Evolutionary conservation across 2,888 invertebrate genomes (phyloP).

Genomic region (Drosophila sordidapex): DNA sequence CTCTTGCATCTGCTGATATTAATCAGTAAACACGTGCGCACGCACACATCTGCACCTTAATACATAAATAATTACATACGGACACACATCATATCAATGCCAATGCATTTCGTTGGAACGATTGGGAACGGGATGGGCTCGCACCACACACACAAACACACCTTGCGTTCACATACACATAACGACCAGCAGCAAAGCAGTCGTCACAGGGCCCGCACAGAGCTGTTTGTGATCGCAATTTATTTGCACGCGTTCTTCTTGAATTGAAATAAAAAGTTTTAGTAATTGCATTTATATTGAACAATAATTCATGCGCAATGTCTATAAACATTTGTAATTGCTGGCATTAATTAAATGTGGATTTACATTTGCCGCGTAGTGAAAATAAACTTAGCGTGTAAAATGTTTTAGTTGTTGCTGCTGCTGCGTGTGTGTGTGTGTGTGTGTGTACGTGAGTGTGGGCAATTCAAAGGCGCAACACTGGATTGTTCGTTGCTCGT

Average conservation of each 20-base stretch:
- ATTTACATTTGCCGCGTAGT: slow-evolving; percentile 2
- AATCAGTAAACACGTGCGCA: slow-evolving; percentile 46
- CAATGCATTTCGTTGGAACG: slow-evolving; percentile 51
- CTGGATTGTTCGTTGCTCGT: slow-evolving; percentile 9
- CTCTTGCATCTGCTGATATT: slow-evolving; percentile 7
- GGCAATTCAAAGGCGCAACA: slow-evolving; percentile 25
- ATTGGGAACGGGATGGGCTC: slow-evolving; percentile 21
- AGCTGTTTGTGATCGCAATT: slow-evolving; percentile 51
- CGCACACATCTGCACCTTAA: slow-evolving; percentile 33
- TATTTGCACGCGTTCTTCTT: slow-evolving; percentile 32
- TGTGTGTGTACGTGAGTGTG: slow-evolving; percentile 13
- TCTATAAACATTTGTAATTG: not conserved
- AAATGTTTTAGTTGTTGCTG: slow-evolving; percentile 53
- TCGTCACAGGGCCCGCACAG: slow-evolving; percentile 35
- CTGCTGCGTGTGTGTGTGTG: slow-evolving; percentile 7
- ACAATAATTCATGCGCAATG: slow-evolving; percentile 25
- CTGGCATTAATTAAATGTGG: slow-evolving; percentile 10
- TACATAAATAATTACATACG: slow-evolving; percentile 9
- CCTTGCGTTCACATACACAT: slow-evolving; percentile 11
- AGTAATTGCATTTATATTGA: slow-evolving; percentile 9
- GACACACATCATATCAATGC: slow-evolving; percentile 24
- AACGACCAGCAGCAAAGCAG: slow-evolving; percentile 20
- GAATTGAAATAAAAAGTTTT: slow-evolving; percentile 18
- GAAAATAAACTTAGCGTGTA: slow-evolving; percentile 28
- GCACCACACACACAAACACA: slow-evolving; percentile 5